These are phyloP conservation scores for Phoeniculus purpureus DNA, from an alignment of 2,797 vertebrate species.

Conservation along the genomic window DNA sequence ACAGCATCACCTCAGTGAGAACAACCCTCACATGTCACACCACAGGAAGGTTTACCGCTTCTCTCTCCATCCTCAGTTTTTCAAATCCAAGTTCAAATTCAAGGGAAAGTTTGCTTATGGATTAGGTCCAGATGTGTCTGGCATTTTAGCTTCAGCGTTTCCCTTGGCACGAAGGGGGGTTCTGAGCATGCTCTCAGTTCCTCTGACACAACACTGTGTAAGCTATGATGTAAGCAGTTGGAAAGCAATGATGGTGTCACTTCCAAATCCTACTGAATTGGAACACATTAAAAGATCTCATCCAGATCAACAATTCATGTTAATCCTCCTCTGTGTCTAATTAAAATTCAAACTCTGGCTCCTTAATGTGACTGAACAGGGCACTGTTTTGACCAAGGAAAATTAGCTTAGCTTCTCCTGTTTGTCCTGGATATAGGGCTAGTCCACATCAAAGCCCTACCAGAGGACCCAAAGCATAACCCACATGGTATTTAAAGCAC, in stretches of 20 bases:
- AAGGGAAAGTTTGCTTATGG: constrained; percentile 32
- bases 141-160: not conserved
- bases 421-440: not conserved
- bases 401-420: not conserved
- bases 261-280: not conserved
- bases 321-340: not conserved
- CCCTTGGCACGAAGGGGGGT: not conserved
- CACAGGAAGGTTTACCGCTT: constrained; percentile 10
- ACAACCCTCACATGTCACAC: constrained; percentile 29
- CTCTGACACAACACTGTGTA: not conserved
- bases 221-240: not conserved
- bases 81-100: constrained; percentile 26
- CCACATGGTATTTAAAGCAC: not conserved
- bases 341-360: not conserved
- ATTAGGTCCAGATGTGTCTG: constrained; percentile 39
- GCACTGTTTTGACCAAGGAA: not conserved
- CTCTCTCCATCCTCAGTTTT: not conserved
- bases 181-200: not conserved
- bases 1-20: constrained; percentile 49
- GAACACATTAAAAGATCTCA: not conserved
- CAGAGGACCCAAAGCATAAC: not conserved
- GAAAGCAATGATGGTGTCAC: not conserved
- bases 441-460: not conserved
- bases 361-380: not conserved
- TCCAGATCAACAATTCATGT: not conserved